These are phyloP conservation scores for Dynastes grantii DNA, from an alignment of 2,888 invertebrate species.

Conservation along the genomic window DNA sequence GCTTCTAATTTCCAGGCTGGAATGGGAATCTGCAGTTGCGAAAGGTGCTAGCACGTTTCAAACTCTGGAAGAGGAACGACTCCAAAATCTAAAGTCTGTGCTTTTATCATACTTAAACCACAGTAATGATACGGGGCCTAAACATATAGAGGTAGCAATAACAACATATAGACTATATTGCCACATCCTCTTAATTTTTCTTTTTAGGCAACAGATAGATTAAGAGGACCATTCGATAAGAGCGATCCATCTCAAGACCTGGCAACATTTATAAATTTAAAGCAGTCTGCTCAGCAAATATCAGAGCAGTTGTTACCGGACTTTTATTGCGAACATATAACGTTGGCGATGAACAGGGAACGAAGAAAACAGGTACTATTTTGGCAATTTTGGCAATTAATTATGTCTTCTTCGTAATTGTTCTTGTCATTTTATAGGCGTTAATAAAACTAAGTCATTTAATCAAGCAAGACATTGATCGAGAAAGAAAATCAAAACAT, in stretches of 20 bases:
- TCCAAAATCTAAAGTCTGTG: conserved; percentile 84
- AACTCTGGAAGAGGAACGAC: conserved; percentile 90
- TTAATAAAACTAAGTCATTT: conserved; percentile 88
- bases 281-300: conserved; percentile 75
- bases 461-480: conserved; percentile 90
- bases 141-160: conserved; percentile 78
- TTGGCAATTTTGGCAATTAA: conserved; percentile 11
- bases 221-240: conserved; percentile 81
- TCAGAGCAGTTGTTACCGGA: conserved; percentile 92
- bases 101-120: conserved; percentile 79
- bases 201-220: conserved; percentile 78
- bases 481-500: conserved; percentile 91
- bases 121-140: conserved; percentile 83
- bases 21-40: conserved; percentile 92
- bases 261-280: conserved; percentile 77
- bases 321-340: conserved; percentile 96
- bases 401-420: background rate
- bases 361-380: conserved; percentile 82
- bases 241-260: conserved; percentile 81
- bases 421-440: conserved; percentile 73
- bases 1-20: conserved; percentile 74
- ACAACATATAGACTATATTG: background rate
- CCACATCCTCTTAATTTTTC: conserved; percentile 53
- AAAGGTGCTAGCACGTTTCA: conserved; percentile 91
- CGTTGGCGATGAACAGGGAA: conserved; percentile 93